phyloP scores from a whole-genome alignment of 2,113 vertebrate genomes.

The Ctenomys sociabilis region DNA sequence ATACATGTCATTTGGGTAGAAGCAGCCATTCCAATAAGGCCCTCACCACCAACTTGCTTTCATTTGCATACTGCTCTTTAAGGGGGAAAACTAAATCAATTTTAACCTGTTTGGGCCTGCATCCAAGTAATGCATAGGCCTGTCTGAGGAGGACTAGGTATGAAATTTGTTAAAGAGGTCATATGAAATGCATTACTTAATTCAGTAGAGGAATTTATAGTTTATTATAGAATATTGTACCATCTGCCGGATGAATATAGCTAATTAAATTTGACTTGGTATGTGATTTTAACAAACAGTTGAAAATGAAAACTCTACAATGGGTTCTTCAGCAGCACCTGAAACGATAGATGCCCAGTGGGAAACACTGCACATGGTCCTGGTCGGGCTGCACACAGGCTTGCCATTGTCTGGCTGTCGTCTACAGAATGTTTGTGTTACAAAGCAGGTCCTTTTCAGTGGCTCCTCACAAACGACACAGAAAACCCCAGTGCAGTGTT shows the following conservation, averaged over 20 bases:
- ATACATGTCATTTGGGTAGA: slow-evolving; percentile 62
- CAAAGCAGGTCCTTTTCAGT: slow-evolving; percentile 54
- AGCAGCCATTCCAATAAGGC: slow-evolving; percentile 62
- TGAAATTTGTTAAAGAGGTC: slow-evolving; percentile 78
- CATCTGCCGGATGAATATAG: slow-evolving; percentile 76
- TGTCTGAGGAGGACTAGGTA: slow-evolving; percentile 72
- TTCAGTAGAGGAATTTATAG: slow-evolving; percentile 79
- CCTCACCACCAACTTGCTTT: slow-evolving; percentile 64
- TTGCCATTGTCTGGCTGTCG: slow-evolving; percentile 76
- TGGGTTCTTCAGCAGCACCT: slow-evolving; percentile 72
- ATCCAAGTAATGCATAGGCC: slow-evolving; percentile 68
- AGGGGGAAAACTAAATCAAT: slow-evolving; percentile 72
- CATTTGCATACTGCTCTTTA: slow-evolving; percentile 69
- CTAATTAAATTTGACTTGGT: slow-evolving; percentile 81
- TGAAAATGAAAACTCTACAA: slow-evolving; percentile 75
- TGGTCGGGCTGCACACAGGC: slow-evolving; percentile 66
- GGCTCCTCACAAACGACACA: slow-evolving; percentile 29
- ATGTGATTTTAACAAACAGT: slow-evolving; percentile 78
- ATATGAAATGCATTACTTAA: slow-evolving; percentile 75
- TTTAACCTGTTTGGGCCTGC: slow-evolving; percentile 77
- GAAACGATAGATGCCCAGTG: slow-evolving; percentile 69
- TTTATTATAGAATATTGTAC: slow-evolving; percentile 78
- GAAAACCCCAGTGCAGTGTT: slow-evolving; percentile 64
- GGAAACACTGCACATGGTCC: slow-evolving; percentile 71
- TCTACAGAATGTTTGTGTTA: slow-evolving; percentile 76